Conservation (phyloP, 2,888 invertebrate genomes). For the Andrena marginata region DNA sequence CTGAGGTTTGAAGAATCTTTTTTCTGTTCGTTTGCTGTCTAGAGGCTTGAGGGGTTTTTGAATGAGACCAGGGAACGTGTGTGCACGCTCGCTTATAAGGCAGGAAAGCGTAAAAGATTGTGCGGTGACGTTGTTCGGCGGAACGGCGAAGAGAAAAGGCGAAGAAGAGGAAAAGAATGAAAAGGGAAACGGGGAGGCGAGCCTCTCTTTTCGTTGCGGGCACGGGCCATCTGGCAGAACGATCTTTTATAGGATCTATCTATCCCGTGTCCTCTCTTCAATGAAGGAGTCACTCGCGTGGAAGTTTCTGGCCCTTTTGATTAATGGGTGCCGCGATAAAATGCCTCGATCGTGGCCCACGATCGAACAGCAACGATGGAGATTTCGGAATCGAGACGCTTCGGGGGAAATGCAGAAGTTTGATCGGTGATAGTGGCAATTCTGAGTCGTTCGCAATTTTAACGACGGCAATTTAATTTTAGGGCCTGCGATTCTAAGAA, state of each 20-base stretch:
- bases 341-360: slow-evolving; percentile 29
- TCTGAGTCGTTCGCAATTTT: no score
- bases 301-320: slow-evolving; percentile 64
- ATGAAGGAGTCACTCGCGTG: slow-evolving; percentile 64
- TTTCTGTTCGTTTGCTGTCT: not conserved
- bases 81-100: slow-evolving; percentile 9
- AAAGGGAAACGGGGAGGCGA: slow-evolving; percentile 24
- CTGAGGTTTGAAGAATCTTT: not conserved
- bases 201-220: slow-evolving; percentile 59
- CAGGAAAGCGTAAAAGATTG: slow-evolving; percentile 29
- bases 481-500: no score
- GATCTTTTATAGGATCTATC: slow-evolving; percentile 71
- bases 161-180: slow-evolving; percentile 31
- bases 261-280: slow-evolving; percentile 60
- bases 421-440: no score
- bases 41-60: not conserved
- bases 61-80: slow-evolving; percentile 11
- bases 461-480: no score
- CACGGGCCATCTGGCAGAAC: slow-evolving; percentile 73
- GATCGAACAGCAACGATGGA: slow-evolving; percentile 36
- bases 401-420: no score
- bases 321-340: slow-evolving; percentile 69
- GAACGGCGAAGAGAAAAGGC: slow-evolving; percentile 41
- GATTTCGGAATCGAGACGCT: not conserved
- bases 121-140: slow-evolving; percentile 9